These are phyloP conservation scores for Thymallus thymallus DNA, from an alignment of 2,113 vertebrate genomes.

Conservation along the genomic window DNA sequence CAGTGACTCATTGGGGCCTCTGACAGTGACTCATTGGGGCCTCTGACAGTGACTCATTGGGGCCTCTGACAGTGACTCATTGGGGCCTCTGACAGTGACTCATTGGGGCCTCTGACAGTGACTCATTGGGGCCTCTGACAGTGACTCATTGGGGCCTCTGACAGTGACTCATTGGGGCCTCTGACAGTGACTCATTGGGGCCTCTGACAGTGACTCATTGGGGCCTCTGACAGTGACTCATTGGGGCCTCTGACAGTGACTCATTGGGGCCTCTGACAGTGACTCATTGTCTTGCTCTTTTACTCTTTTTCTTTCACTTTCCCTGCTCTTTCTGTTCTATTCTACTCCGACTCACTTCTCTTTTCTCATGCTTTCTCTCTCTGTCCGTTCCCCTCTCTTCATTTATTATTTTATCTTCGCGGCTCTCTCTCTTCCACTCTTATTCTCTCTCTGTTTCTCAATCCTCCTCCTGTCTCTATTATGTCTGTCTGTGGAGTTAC, in stretches of 20 bases:
- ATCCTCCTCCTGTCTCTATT: too few relatives aligned
- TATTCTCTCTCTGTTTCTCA: too few relatives aligned
- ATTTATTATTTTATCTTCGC: too few relatives aligned
- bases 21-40: constrained; percentile 63
- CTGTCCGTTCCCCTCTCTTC: too few relatives aligned
- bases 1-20: constrained; percentile 61
- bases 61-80: constrained; percentile 61
- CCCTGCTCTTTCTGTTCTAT: neutral
- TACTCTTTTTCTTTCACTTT: too few relatives aligned
- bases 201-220: constrained; percentile 63
- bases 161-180: constrained; percentile 62
- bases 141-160: constrained; percentile 61
- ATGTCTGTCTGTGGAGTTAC: too few relatives aligned
- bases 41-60: constrained; percentile 62
- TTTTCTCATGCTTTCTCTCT: neutral
- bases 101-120: constrained; percentile 63
- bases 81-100: constrained; percentile 59
- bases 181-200: constrained; percentile 63
- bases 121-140: constrained; percentile 64
- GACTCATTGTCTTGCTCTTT: too few relatives aligned
- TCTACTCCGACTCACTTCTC: neutral
- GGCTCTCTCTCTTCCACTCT: too few relatives aligned
- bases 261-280: constrained; percentile 39
- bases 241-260: constrained; percentile 61
- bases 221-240: constrained; percentile 59